Base-by-base conservation (phyloP, 2,888 invertebrate species). In the Cosmorhoe ocellata region DNA sequence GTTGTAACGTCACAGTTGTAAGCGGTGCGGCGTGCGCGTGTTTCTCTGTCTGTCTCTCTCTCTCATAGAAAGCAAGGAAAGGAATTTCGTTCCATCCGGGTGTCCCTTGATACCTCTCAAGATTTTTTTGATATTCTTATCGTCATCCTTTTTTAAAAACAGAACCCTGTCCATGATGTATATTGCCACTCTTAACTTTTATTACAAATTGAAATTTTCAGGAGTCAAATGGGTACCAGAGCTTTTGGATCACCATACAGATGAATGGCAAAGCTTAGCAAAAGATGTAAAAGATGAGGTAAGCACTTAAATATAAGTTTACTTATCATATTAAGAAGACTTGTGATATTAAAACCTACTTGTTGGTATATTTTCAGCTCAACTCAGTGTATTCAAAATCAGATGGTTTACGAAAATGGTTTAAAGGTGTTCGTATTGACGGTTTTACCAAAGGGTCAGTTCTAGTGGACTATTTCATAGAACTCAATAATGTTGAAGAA, bases 371-470 rank as follows among this genome's bases (percentile, higher is more conserved):
- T 18, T 39, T 92, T 38, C 84, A 97, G 97, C 92, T 97, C 60
- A 96, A 97, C 75, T 94, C 94, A 46, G 94, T 96, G 10, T 97
- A 96, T 74, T 93, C 93, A 12, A 94, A 93, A 72, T 96, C 96
- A 0, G 92, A 93, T 18, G 84, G 92, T 47, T 84, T 97, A 7
- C 94, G 91, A 52, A 94, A 94, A 70, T 97, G 96, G 96, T 97
- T 95, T 79, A 95, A 95, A 70, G 95, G 94, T 66, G 93, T 97
- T 53, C 92, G 95, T 60, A 96, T 97, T 58, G 97, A 97, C 71
- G 95, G 95, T 56, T 97, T 97, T 78, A 97, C 95, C 72, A 92
- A 95, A 75, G 97, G 97, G 48, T 97, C 97, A 63, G 94, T 97
- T 37, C 88, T 97, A 10, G 97, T 97, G 9, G 97, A 97, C 77